Base-by-base conservation (phyloP, 35 echinoderm and acorn worm genomes). In the Apostichopus californicus region DNA sequence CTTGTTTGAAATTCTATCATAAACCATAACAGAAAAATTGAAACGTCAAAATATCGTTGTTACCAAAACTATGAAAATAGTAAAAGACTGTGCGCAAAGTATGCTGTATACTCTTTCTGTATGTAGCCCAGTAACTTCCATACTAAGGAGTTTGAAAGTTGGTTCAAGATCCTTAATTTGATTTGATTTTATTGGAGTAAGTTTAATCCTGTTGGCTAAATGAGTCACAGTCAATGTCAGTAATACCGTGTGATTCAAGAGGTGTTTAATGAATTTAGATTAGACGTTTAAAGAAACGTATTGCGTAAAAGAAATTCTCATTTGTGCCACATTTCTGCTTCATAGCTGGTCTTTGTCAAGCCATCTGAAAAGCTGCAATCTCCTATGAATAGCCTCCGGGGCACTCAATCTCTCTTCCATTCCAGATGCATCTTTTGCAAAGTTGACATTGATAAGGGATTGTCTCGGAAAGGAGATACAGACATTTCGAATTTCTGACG, bases 391-490 rank as follows among this genome's bases (percentile, higher is more conserved):
- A 75, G 71, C 71, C 71, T 75, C 71, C 17, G 71, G 71, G 71
- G 17, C 11, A 18, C 71, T 75, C 71, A 75, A 75, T 75, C 15
- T 75, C 71, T 18, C 17, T 59, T 85, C 9, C 81, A 58, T 85
- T 85, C 57, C 15, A 85, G 81, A 20, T 85, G 81, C 57, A 85
- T 85, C 81, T 24, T 20, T 85, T 85, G 81, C 81, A 59, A 57
- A 20, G 81, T 85, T 85, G 81, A 85, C 81, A 85, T 85, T 85
- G 81, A 85, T 55, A 85, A 25, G 81, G 57, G 81, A 85, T 85
- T 85, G 81, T 85, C 81, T 59, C 9, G 8, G 81, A 59, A 85
- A 85, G 55, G 81, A 85, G 81, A 85, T 85, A 59, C 81, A 18
- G 20, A 85, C 14, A 57, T 85, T 85, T 85, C 54, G 55, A 56